phyloP scores from a whole-genome alignment of 1,140 invertebrate species.

The Pomphorhynchus laevis region DNA sequence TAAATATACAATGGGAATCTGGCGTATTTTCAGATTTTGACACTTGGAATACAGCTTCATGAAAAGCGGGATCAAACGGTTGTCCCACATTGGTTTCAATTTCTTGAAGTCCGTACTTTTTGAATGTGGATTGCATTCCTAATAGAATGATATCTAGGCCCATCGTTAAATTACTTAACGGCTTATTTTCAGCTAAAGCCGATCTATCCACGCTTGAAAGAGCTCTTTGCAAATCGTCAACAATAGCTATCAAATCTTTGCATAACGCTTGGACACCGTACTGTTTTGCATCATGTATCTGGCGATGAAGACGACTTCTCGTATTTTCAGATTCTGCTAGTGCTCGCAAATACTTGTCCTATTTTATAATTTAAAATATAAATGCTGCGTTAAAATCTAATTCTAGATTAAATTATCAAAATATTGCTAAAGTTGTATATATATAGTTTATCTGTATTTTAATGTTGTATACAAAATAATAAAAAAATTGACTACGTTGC shows the following conservation, averaged over 20 bases:
- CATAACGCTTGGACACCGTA: slow-evolving; percentile 86
- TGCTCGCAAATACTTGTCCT: slow-evolving; percentile 68
- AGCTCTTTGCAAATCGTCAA: no score
- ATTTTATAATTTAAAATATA: slow-evolving; percentile 2
- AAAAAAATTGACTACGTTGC: no score
- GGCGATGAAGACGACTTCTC: slow-evolving; percentile 42
- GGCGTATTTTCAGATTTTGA: no score
- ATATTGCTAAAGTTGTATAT: no score
- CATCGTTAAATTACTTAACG: no score
- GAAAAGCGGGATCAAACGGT: slow-evolving; percentile 76
- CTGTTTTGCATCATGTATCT: slow-evolving; percentile 59
- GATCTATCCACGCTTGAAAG: no score
- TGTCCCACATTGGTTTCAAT: slow-evolving; percentile 44
- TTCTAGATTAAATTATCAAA: no score
- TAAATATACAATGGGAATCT: slow-evolving; percentile 42
- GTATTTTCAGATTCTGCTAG: slow-evolving; percentile 77
- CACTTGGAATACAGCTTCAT: slow-evolving; percentile 72
- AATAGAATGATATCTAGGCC: no score
- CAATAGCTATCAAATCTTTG: slow-evolving; percentile 74
- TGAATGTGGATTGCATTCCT: slow-evolving; percentile 49
- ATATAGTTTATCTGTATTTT: no score
- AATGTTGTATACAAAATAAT: no score
- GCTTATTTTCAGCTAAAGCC: no score
- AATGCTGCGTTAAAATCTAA: no score
- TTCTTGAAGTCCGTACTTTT: slow-evolving; percentile 42